Evolutionary conservation across 2,797 vertebrate genomes (phyloP), one percentile per base, ranked within the genome.

Genomic region (Psittacula echo): DNA sequence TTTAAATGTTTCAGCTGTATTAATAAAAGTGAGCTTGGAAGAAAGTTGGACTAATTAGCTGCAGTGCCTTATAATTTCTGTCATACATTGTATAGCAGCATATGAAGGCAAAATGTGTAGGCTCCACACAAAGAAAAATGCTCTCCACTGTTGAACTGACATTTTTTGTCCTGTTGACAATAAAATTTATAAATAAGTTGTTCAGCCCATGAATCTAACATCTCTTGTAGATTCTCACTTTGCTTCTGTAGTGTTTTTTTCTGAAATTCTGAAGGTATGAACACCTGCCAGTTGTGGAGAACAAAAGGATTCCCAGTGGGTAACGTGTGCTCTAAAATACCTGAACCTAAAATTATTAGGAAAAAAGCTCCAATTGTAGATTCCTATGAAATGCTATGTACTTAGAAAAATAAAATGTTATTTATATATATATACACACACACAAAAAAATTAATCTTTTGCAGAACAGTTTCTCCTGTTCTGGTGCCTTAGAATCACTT

Each of bases 1-100:
- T 96, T 95, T 97, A 97, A 97, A 94, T 87, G 54, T 94, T 97
- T 97, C 68, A 93, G 71, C 90, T 96, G 78, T 94, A 96, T 71
- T 91, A 94, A 45, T 67, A 85, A 94, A 96, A 96, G 47, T 91
- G 85, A 93, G 34, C 66, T 86, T 96, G 54, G 67, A 96, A 96
- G 80, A 91, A 91, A 87, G 34, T 88, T 94, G 80, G 76, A 89
- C 62, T 94, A 95, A 97, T 96, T 95, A 97, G 37, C 85, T 96
- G 34, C 77, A 85, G 26, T 91, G 86, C n/a, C 73, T 98, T 95
- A 91, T 97, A 92, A 73, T 95, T 97, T 93, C 81, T 96, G 83
- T 94, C 89, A 74, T 80, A 82, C 93, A 90, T 34, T 87, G 21
- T 87, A 79, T 82, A 87, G 50, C 86, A 94, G 81, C 32, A 87